Percentiles rank a stretch among this genome's conserved stretches.
phyloP scores from a whole-genome alignment of 2,797 vertebrate genomes.

The Schizopygopsis malacanthus region DNA sequence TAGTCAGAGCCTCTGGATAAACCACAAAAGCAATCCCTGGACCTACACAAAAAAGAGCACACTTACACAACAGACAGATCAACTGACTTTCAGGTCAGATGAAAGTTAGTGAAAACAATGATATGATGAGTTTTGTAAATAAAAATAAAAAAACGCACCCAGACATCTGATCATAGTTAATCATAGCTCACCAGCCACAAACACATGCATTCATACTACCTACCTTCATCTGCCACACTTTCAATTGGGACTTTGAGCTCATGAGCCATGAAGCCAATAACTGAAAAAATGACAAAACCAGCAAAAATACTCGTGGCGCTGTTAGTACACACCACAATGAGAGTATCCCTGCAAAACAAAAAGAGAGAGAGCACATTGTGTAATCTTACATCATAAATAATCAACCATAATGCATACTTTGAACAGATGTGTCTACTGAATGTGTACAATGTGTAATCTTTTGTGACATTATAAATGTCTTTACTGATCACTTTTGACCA shows the following conservation, averaged over 20 bases:
- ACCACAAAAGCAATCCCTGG: constrained; percentile 98
- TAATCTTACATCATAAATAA: neutral
- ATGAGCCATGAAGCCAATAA: constrained; percentile 99
- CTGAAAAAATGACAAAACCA: constrained; percentile 98
- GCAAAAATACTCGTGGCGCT: constrained; percentile 98
- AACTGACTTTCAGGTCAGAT: neutral
- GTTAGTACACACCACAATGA: constrained; percentile 97
- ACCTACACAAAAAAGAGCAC: constrained; percentile 73
- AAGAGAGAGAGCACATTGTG: neutral
- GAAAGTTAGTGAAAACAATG: neutral
- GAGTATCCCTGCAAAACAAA: constrained; percentile 84
- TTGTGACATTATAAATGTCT: neutral
- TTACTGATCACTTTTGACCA: neutral
- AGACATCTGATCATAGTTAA: neutral
- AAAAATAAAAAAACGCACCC: too few relatives aligned
- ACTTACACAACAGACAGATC: constrained; percentile 17
- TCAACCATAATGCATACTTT: neutral
- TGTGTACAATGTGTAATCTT: neutral
- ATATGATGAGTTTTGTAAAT: neutral
- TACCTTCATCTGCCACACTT: constrained; percentile 98
- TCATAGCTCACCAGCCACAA: constrained; percentile 20
- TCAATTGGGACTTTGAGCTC: constrained; percentile 97
- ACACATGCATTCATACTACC: constrained; percentile 41
- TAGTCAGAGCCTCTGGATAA: constrained; percentile 95
- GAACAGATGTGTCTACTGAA: neutral